Evolutionary conservation across 2,888 invertebrate genomes (phyloP).

Genomic region (Synanthedon andrenaeformis): DNA sequence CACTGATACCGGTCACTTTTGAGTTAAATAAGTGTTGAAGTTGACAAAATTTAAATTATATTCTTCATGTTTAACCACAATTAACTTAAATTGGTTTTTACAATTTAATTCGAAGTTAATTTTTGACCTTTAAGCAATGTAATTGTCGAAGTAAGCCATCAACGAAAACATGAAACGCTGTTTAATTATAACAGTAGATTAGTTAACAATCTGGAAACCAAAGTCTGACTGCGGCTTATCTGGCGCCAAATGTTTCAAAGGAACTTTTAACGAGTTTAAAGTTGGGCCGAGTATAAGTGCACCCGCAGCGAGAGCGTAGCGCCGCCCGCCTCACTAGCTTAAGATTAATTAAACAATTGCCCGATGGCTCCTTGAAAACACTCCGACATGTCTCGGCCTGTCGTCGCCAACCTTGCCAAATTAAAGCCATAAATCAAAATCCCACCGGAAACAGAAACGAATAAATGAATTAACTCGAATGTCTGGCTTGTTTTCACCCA

Average conservation of each 20-base stretch:
- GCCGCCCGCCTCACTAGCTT: slow-evolving; percentile 45
- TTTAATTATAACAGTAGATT: slow-evolving; percentile 65
- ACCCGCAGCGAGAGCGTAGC: slow-evolving; percentile 33
- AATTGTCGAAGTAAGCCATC: not conserved
- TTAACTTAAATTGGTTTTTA: no score
- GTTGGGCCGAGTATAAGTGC: slow-evolving; percentile 64
- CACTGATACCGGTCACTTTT: no score
- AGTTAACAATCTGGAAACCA: slow-evolving; percentile 62
- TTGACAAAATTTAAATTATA: no score
- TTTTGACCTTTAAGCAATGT: not conserved
- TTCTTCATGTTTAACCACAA: no score
- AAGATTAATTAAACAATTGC: slow-evolving; percentile 71
- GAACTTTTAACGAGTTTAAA: slow-evolving; percentile 71
- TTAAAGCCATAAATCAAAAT: slow-evolving; percentile 69
- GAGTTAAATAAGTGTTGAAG: no score
- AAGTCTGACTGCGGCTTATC: slow-evolving; percentile 67
- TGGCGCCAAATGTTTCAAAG: slow-evolving; percentile 69
- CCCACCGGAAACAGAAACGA: slow-evolving; percentile 59
- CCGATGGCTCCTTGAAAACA: slow-evolving; percentile 68
- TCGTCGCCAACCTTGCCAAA: slow-evolving; percentile 68
- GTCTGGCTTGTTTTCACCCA: not conserved
- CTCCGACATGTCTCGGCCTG: slow-evolving; percentile 69
- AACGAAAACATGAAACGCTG: slow-evolving; percentile 33
- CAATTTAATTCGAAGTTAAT: not conserved
- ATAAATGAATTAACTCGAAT: slow-evolving; percentile 45